Evolutionary conservation across 2,797 vertebrate genomes (phyloP).

Genomic region (Myotis planiceps): DNA sequence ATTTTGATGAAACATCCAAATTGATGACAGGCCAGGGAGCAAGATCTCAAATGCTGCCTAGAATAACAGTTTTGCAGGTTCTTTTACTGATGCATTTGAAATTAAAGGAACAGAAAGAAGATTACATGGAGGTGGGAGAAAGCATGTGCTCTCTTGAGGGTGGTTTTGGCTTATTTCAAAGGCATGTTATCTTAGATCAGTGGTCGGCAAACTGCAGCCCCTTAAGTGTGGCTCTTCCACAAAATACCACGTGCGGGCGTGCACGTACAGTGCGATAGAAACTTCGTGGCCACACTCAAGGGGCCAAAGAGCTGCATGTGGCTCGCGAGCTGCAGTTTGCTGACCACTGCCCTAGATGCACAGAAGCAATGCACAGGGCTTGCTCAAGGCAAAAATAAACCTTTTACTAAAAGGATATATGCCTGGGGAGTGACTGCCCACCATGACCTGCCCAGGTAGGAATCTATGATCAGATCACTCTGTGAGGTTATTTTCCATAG

Average conservation of each 20-base stretch:
- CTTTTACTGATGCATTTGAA: neutral
- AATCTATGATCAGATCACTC: neutral
- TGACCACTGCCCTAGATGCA: neutral
- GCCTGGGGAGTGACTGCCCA: neutral
- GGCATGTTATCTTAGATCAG: neutral
- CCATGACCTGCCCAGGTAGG: neutral
- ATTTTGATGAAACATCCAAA: neutral
- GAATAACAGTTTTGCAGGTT: neutral
- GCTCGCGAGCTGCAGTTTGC: too few species aligned
- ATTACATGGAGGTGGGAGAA: neutral
- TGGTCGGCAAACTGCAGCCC: too few species aligned
- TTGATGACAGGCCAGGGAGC: neutral
- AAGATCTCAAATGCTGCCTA: neutral
- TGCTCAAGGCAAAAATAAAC: neutral
- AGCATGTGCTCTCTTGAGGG: neutral
- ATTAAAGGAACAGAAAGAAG: neutral
- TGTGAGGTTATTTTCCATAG: neutral
- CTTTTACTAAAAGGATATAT: neutral
- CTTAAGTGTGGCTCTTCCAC: too few species aligned
- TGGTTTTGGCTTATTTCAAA: neutral
- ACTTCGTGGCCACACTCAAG: too few species aligned
- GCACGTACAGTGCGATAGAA: too few species aligned
- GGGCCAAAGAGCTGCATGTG: too few species aligned
- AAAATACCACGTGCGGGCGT: too few species aligned
- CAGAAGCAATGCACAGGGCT: neutral